Conservation (phyloP, 2,888 invertebrate genomes). For the Gastrophysa polygoni region DNA sequence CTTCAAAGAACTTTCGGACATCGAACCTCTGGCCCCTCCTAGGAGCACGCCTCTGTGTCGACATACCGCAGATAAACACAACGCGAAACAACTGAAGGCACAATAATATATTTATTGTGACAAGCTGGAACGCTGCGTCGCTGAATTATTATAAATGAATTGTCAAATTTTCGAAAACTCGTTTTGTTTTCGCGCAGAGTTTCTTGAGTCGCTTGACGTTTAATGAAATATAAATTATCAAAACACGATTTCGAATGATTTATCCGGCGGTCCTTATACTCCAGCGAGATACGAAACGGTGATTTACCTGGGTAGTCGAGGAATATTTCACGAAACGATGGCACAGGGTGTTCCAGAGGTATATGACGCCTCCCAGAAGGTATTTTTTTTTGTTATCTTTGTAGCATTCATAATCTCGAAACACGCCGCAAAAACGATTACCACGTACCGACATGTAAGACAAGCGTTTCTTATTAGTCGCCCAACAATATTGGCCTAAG, state of each 20-base stretch:
- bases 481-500: too few species aligned
- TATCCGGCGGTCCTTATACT: neutral
- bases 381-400: too few species aligned
- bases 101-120: conserved; percentile 39
- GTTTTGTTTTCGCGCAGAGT: conserved; percentile 15
- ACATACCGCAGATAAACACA: conserved; percentile 35
- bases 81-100: conserved; percentile 32
- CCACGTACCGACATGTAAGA: too few species aligned
- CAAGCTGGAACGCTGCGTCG: conserved; percentile 25
- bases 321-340: neutral
- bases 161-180: conserved; percentile 33
- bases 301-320: neutral
- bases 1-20: too few species aligned
- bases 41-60: too few species aligned
- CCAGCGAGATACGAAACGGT: neutral
- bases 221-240: conserved; percentile 14
- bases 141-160: conserved; percentile 37
- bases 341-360: neutral
- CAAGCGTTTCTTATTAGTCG: too few species aligned
- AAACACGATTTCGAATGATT: conserved; percentile 11
- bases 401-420: too few species aligned
- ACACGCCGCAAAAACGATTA: too few species aligned
- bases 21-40: too few species aligned
- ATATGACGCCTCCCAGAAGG: too few species aligned
- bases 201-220: neutral